A percentile compares a stretch with the other conserved stretches of the same genome.
Evolutionary conservation across 2,888 invertebrate genomes (phyloP).

Genomic region (Charanyca ferruginea): DNA sequence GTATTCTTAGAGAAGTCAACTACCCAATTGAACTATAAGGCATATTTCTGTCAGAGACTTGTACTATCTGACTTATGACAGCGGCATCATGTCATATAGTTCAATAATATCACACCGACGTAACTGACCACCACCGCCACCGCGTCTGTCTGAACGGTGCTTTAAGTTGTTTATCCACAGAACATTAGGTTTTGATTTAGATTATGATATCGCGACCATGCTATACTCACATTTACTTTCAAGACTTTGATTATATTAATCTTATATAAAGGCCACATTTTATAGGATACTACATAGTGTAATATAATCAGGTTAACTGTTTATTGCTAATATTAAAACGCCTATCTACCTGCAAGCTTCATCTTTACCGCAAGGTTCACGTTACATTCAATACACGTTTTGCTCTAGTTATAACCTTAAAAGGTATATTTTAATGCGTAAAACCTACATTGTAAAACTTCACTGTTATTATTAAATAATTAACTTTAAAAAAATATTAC

Average conservation of each 20-base stretch:
- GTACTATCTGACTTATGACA: no score
- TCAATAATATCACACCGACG: no score
- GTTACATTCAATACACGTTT: slow-evolving; percentile 6
- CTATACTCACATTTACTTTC: background rate
- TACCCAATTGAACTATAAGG: no score
- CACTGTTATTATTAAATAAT: background rate
- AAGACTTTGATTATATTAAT: slow-evolving; percentile 50
- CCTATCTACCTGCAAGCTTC: slow-evolving; percentile 19
- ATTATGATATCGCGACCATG: slow-evolving; percentile 25
- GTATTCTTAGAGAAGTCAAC: no score
- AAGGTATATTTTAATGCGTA: slow-evolving; percentile 1
- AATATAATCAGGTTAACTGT: slow-evolving; percentile 62
- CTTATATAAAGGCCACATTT: slow-evolving; percentile 37
- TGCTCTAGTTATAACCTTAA: slow-evolving; percentile 34
- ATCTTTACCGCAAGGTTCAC: slow-evolving; percentile 41
- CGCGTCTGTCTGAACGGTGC: background rate
- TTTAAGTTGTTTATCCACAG: slow-evolving; percentile 1
- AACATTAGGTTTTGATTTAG: slow-evolving; percentile 38
- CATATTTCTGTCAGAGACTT: no score
- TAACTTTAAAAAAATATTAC: slow-evolving; percentile 9
- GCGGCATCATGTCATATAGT: no score
- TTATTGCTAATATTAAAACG: slow-evolving; percentile 44
- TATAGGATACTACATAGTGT: slow-evolving; percentile 43
- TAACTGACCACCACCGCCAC: no score
- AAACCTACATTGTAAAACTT: background rate